phyloP scores from a whole-genome alignment of 2,113 vertebrate genomes.

The Cromileptes altivelis region DNA sequence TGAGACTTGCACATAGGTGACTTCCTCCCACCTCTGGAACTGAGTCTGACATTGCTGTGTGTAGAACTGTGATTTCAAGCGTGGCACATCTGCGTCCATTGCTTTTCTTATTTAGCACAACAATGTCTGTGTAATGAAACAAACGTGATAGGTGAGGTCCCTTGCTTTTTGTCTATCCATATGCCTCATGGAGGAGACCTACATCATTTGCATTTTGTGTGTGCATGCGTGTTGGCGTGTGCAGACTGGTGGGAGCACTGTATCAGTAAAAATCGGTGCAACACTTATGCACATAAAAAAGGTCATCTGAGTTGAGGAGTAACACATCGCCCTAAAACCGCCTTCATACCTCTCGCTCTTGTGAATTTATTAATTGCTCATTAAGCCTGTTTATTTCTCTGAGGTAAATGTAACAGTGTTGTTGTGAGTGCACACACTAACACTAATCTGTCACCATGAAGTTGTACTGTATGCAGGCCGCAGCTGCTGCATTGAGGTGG shows the following conservation, averaged over 20 bases:
- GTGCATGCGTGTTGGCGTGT: conserved; percentile 46
- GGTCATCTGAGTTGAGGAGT: conserved; percentile 28
- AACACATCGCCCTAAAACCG: conserved; percentile 22
- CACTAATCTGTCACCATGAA: conserved; percentile 43
- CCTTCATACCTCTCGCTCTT: conserved; percentile 13
- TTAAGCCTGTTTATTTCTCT: conserved; percentile 11
- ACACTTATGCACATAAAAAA: conserved; percentile 23
- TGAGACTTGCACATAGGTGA: no score
- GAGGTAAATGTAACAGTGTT: conserved; percentile 30
- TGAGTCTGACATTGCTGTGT: conserved; percentile 1
- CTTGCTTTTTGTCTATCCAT: conserved; percentile 29
- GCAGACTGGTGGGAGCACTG: conserved; percentile 38
- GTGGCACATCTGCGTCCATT: conserved; percentile 52
- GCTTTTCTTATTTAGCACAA: conserved; percentile 43
- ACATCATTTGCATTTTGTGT: conserved; percentile 49
- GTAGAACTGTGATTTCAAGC: conserved; percentile 29
- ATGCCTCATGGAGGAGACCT: conserved; percentile 43
- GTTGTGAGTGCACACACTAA: conserved; percentile 26
- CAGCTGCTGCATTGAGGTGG: conserved; percentile 76
- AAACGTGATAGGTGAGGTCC: conserved; percentile 23
- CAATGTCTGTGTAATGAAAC: conserved; percentile 50
- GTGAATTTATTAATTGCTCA: conserved; percentile 31
- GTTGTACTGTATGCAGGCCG: conserved; percentile 50
- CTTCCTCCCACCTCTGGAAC: background rate
- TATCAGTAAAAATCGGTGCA: conserved; percentile 29